These are phyloP conservation scores for Epistrophe grossulariae DNA, from an alignment of 2,888 invertebrate species.

Conservation along the genomic window DNA sequence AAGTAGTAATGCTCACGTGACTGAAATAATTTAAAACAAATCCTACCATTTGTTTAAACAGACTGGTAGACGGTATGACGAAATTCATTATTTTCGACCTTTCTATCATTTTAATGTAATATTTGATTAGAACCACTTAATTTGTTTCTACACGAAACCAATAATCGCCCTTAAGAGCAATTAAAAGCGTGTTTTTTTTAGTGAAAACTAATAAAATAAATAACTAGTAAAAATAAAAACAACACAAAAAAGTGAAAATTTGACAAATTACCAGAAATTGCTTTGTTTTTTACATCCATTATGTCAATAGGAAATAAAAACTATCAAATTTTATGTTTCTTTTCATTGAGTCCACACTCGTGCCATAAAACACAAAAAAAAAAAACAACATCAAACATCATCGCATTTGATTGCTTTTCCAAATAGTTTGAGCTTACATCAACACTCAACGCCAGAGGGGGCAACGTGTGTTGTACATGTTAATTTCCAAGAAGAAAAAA, in stretches of 20 bases:
- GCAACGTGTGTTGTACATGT: not conserved
- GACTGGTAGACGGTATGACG: no score
- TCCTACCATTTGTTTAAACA: no score
- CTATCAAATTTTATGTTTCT: not conserved
- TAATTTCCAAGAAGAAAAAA: not conserved
- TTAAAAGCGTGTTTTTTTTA: no score
- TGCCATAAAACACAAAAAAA: not conserved
- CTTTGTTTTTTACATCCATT: not conserved
- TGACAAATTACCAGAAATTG: not conserved
- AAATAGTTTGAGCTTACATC: not conserved
- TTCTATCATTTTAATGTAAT: no score
- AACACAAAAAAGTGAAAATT: not conserved
- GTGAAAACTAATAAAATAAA: no score
- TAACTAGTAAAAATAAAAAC: no score
- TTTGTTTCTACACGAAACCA: no score
- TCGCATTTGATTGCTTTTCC: not conserved
- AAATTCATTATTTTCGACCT: no score
- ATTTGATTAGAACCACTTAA: no score
- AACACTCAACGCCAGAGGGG: conserved; percentile 8
- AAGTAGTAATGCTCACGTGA: no score
- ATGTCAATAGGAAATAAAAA: conserved; percentile 7
- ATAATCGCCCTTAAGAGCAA: no score
- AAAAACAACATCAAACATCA: conserved; percentile 18
- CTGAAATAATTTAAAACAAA: no score
- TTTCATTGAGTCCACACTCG: not conserved